These are phyloP conservation scores for Aspiorhynchus laticeps DNA, from an alignment of 2,113 vertebrate genomes.

Conservation along the genomic window DNA sequence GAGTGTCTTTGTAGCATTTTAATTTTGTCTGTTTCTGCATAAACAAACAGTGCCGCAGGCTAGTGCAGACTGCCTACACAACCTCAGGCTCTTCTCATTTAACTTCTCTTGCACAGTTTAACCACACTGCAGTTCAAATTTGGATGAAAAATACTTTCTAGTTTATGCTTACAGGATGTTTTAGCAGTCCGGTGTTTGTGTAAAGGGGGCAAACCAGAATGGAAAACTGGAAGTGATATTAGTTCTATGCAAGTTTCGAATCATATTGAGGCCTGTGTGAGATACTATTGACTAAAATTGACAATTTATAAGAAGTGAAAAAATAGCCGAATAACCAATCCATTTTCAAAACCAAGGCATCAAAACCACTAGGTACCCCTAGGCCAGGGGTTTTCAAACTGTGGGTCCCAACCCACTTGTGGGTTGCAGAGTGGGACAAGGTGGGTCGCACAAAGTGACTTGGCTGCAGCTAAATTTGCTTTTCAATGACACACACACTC, in stretches of 20 bases:
- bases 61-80: slow-evolving; percentile 75
- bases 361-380: not conserved
- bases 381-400: too few relatives aligned
- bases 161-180: slow-evolving; percentile 35
- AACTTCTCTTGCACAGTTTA: slow-evolving; percentile 65
- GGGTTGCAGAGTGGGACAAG: too few relatives aligned
- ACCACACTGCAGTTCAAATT: slow-evolving; percentile 58
- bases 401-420: too few relatives aligned
- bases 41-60: slow-evolving; percentile 77
- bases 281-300: too few relatives aligned
- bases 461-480: too few relatives aligned
- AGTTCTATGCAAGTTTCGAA: not conserved
- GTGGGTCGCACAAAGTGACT: too few relatives aligned
- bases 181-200: not conserved
- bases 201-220: not conserved
- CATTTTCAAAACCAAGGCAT: not conserved
- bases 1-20: slow-evolving; percentile 59
- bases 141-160: slow-evolving; percentile 25
- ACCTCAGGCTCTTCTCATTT: slow-evolving; percentile 75
- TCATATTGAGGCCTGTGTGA: not conserved
- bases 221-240: not conserved
- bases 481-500: too few relatives aligned
- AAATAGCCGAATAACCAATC: not conserved
- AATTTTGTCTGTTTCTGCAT: slow-evolving; percentile 76
- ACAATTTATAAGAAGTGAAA: not conserved